Evolutionary conservation across 2,113 vertebrate species (phyloP).

Genomic region (Athene cunicularia): DNA sequence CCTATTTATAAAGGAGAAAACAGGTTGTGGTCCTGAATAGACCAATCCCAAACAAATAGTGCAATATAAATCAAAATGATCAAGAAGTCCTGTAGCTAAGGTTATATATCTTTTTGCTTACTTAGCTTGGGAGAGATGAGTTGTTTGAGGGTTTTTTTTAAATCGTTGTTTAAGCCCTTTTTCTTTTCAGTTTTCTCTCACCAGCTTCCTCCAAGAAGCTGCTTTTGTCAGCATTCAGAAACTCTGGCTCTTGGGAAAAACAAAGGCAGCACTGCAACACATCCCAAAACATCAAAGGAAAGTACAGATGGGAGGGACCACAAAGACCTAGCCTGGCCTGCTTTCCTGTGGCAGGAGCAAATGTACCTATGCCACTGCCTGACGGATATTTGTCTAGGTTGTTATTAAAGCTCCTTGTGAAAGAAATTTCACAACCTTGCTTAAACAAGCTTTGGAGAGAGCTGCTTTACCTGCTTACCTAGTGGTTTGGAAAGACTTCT

Average conservation of each 20-base stretch:
- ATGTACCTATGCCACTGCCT: background rate
- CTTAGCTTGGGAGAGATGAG: background rate
- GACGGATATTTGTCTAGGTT: slow-evolving; percentile 1
- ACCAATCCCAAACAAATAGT: background rate
- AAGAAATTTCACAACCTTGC: slow-evolving; percentile 48
- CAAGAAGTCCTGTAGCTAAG: background rate
- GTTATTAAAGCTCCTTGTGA: slow-evolving; percentile 47
- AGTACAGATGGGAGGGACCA: slow-evolving; percentile 47
- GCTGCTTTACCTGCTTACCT: slow-evolving; percentile 55
- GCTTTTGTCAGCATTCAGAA: slow-evolving; percentile 58
- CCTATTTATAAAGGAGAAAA: background rate
- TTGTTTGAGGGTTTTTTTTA: background rate
- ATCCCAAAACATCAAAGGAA: slow-evolving; percentile 63
- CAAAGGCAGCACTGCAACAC: slow-evolving; percentile 21
- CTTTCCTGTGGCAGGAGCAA: background rate
- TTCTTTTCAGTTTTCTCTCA: slow-evolving; percentile 15
- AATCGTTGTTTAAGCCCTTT: background rate
- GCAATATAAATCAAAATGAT: background rate
- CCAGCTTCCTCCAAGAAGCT: slow-evolving; percentile 15
- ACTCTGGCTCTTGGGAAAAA: slow-evolving; percentile 37
- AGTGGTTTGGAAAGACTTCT: slow-evolving; percentile 59
- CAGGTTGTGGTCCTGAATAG: background rate
- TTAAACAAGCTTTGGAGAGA: slow-evolving; percentile 51
- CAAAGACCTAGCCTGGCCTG: background rate
- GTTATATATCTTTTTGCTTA: background rate